phyloP scores from a whole-genome alignment of 2,797 vertebrate species.

The Lepilemur ruficaudatus region DNA sequence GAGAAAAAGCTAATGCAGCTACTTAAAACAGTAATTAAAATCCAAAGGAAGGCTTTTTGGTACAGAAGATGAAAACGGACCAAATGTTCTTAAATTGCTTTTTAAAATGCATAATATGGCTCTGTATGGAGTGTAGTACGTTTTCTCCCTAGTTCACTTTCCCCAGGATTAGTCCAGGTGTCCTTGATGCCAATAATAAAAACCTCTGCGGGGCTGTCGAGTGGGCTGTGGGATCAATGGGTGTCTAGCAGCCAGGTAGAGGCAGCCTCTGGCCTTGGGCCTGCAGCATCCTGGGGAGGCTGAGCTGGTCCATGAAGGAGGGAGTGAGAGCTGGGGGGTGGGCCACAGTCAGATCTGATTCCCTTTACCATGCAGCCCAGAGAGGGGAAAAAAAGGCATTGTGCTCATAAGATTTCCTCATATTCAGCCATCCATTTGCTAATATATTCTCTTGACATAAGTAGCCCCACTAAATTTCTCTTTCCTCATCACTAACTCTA shows the following conservation, averaged over 20 bases:
- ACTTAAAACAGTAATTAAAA: constrained; percentile 33
- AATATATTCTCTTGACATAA: constrained; percentile 68
- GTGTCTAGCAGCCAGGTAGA: not conserved
- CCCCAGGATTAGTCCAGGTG: not conserved
- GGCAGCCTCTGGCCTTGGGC: not conserved
- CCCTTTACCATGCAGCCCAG: constrained; percentile 19
- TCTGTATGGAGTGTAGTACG: not conserved
- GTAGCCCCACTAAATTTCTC: constrained; percentile 65
- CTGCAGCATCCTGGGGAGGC: not conserved
- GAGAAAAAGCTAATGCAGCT: not conserved
- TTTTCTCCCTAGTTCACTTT: constrained; percentile 17
- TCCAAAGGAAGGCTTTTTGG: not conserved
- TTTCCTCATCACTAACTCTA: constrained; percentile 74
- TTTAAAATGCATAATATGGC: not conserved
- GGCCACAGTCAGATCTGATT: constrained; percentile 10
- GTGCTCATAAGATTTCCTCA: not conserved
- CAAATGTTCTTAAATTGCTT: constrained; percentile 50
- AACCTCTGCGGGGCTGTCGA: not conserved
- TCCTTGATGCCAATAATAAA: constrained; percentile 53
- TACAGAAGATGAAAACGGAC: constrained; percentile 21
- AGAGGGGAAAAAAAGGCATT: not conserved
- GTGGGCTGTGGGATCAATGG: not conserved
- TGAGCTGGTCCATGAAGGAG: not conserved
- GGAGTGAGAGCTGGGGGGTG: not conserved
- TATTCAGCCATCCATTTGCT: constrained; percentile 55